phyloP scores from a whole-genome alignment of 2,797 vertebrate species.

The Menidia menidia region DNA sequence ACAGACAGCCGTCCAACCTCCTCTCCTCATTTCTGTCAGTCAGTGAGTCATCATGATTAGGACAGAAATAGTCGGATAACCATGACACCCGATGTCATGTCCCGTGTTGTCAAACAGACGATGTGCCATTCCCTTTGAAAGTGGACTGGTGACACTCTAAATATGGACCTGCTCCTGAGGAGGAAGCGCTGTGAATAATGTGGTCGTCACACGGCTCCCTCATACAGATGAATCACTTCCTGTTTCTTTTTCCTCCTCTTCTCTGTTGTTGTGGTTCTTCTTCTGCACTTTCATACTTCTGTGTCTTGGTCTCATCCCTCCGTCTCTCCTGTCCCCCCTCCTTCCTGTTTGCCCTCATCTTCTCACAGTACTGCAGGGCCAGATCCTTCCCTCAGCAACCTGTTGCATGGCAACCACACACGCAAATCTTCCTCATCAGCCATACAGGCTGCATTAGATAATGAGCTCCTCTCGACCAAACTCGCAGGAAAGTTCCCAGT shows the following conservation, averaged over 20 bases:
- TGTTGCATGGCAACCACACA: constrained; percentile 85
- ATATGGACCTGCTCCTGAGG: constrained; percentile 23
- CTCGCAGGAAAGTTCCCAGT: constrained; percentile 47
- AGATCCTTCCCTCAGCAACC: constrained; percentile 55
- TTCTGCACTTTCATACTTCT: not conserved
- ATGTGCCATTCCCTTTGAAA: constrained; percentile 14
- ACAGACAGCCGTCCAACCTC: constrained; percentile 4
- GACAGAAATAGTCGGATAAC: constrained; percentile 34
- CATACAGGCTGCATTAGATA: constrained; percentile 38
- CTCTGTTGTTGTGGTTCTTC: not conserved
- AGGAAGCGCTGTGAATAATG: not conserved
- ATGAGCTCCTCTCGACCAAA: constrained; percentile 53
- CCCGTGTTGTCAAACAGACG: constrained; percentile 3
- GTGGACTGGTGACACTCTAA: not conserved
- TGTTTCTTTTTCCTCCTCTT: not conserved
- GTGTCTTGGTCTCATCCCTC: not conserved
- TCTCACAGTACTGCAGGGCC: constrained; percentile 27
- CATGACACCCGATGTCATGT: constrained; percentile 20
- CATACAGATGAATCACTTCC: constrained; percentile 22
- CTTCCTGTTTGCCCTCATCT: constrained; percentile 13
- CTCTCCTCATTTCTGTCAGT: constrained; percentile 6
- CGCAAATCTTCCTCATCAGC: constrained; percentile 49
- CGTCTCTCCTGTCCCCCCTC: not conserved
- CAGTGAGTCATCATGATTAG: constrained; percentile 17
- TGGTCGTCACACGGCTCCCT: constrained; percentile 6